phyloP scores from a whole-genome alignment of 2,888 invertebrate species.

The Iphiclides podalirius region DNA sequence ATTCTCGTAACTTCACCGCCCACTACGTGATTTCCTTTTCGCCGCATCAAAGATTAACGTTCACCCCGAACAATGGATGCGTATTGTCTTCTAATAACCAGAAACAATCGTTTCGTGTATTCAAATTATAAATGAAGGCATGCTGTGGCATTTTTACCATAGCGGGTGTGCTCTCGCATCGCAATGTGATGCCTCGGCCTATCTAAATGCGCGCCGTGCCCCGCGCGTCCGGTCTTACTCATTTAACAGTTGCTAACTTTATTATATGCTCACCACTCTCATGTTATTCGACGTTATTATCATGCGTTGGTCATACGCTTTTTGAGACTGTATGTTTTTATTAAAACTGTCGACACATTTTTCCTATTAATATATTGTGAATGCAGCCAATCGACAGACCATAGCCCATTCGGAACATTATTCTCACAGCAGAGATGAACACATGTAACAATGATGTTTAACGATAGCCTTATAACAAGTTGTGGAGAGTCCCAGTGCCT shows the following conservation, averaged over 20 bases:
- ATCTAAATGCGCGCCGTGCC: constrained; percentile 68
- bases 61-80: constrained; percentile 45
- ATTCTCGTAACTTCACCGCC: constrained; percentile 54
- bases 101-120: constrained; percentile 63
- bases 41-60: constrained; percentile 50
- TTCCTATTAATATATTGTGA: not conserved
- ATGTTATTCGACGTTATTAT: constrained; percentile 19
- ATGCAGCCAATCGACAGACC: too few species aligned
- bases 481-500: too few species aligned
- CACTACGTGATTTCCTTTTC: constrained; percentile 69
- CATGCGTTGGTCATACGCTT: constrained; percentile 16
- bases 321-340: constrained; percentile 12
- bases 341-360: constrained; percentile 11
- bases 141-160: constrained; percentile 75
- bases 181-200: constrained; percentile 60
- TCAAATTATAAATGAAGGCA: constrained; percentile 57
- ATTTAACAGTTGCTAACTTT: constrained; percentile 56
- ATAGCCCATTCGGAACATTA: too few species aligned
- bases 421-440: too few species aligned
- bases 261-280: constrained; percentile 22
- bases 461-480: too few species aligned
- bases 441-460: too few species aligned
- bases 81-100: constrained; percentile 67
- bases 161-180: constrained; percentile 65
- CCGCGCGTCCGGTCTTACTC: constrained; percentile 74